Conservation (phyloP, 2,888 invertebrate genomes). For the Ophioninae sp. region DNA sequence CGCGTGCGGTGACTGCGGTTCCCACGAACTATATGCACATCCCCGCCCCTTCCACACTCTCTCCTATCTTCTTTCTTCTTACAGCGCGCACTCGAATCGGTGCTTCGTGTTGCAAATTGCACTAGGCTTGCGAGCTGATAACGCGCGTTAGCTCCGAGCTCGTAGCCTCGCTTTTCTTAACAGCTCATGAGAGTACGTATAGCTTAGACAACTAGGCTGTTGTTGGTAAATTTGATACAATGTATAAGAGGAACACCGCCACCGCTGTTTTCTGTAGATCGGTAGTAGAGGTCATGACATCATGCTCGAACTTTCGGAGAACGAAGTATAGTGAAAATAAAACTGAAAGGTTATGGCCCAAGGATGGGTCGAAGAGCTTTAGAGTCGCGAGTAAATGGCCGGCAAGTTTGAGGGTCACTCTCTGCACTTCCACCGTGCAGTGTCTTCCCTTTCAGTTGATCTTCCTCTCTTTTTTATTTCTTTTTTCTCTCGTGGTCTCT, state of each 20-base stretch:
- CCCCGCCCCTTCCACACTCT: not conserved
- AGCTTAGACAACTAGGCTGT: not conserved
- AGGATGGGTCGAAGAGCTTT: slow-evolving; percentile 55
- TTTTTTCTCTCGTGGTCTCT: not conserved
- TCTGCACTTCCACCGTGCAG: slow-evolving; percentile 40
- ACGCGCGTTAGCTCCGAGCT: slow-evolving; percentile 57
- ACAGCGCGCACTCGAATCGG: slow-evolving; percentile 22
- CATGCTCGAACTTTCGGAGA: slow-evolving; percentile 37
- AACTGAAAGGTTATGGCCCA: slow-evolving; percentile 45
- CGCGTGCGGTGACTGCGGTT: slow-evolving; percentile 58
- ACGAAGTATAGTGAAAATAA: slow-evolving; percentile 38
- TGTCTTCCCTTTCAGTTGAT: slow-evolving; percentile 21
- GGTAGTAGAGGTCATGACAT: slow-evolving; percentile 38
- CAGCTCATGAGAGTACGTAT: slow-evolving; percentile 45
- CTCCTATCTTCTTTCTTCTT: slow-evolving; percentile 26
- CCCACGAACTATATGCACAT: slow-evolving; percentile 57
- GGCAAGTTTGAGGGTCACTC: slow-evolving; percentile 64
- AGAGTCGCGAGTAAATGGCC: slow-evolving; percentile 60
- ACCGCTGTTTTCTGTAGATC: slow-evolving; percentile 45
- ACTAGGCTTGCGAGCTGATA: slow-evolving; percentile 63
- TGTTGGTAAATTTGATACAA: not conserved
- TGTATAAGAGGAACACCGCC: slow-evolving; percentile 25
- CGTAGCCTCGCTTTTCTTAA: slow-evolving; percentile 55
- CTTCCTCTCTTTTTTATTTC: slow-evolving; percentile 15
- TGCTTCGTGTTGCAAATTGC: slow-evolving; percentile 60